Evolutionary conservation across 2,888 invertebrate genomes (phyloP).

Genomic region (Ceriagrion tenellum): DNA sequence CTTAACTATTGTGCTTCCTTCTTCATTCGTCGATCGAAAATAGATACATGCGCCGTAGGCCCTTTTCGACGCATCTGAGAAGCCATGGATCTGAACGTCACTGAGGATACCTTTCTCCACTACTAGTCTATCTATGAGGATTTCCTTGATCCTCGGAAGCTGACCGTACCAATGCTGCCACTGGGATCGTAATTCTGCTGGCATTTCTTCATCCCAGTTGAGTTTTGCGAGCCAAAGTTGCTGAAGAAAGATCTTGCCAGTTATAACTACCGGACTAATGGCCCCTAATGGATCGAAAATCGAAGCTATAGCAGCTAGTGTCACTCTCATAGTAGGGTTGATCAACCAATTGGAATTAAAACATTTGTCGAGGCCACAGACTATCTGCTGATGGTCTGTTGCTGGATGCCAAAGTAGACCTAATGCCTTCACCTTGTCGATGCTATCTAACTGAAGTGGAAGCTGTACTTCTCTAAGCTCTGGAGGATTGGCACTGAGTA

Average conservation of each 20-base stretch:
- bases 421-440: not conserved
- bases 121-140: not conserved
- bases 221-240: not conserved
- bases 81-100: constrained; percentile 72
- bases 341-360: too few relatives aligned
- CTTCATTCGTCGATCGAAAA: constrained; percentile 69
- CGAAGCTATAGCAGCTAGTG: too few relatives aligned
- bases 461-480: not conserved
- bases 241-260: not conserved
- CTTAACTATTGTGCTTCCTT: constrained; percentile 11
- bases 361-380: too few relatives aligned
- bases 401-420: not conserved
- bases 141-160: not conserved
- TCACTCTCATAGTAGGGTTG: too few relatives aligned
- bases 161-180: not conserved
- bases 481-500: not conserved
- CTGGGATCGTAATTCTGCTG: not conserved
- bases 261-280: not conserved
- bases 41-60: constrained; percentile 72
- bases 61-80: constrained; percentile 72
- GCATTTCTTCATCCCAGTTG: not conserved
- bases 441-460: not conserved
- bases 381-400: not conserved
- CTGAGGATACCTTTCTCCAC: constrained; percentile 31
- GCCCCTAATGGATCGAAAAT: not conserved